Conservation (phyloP, 2,113 vertebrate species). For the Paratilapia polleni region DNA sequence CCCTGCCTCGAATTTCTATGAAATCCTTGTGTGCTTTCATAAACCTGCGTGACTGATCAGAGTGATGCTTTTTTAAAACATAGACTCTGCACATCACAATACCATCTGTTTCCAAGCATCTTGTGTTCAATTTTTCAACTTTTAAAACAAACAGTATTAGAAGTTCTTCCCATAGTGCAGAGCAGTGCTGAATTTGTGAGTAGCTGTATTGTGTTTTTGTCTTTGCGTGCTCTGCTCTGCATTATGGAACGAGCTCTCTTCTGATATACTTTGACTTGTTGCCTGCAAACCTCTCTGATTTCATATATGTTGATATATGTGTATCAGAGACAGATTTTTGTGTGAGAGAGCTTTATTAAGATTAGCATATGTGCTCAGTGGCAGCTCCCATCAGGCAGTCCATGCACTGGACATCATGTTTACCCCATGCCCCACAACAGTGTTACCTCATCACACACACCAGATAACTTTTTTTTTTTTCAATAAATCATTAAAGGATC, state of each 20-base stretch:
- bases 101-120: constrained; percentile 47
- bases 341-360: constrained; percentile 18
- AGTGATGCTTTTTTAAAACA: constrained; percentile 49
- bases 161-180: constrained; percentile 4
- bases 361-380: constrained; percentile 29
- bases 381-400: constrained; percentile 14
- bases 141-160: not conserved
- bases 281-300: constrained; percentile 13
- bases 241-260: not conserved
- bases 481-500: constrained; percentile 13
- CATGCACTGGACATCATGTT: not conserved
- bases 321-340: not conserved
- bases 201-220: constrained; percentile 14
- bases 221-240: constrained; percentile 7
- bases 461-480: constrained; percentile 35
- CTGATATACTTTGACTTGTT: constrained; percentile 37
- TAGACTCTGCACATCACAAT: constrained; percentile 47
- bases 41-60: constrained; percentile 47
- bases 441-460: constrained; percentile 32
- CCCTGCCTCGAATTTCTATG: constrained; percentile 12
- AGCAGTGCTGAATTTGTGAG: not conserved
- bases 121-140: not conserved
- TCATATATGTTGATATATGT: not conserved
- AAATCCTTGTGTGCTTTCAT: constrained; percentile 37
- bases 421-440: not conserved